A percentile compares a stretch with the other conserved stretches of the same genome.
phyloP scores from a whole-genome alignment of 2,888 invertebrate species.

The Agonopterix subpropinquella region DNA sequence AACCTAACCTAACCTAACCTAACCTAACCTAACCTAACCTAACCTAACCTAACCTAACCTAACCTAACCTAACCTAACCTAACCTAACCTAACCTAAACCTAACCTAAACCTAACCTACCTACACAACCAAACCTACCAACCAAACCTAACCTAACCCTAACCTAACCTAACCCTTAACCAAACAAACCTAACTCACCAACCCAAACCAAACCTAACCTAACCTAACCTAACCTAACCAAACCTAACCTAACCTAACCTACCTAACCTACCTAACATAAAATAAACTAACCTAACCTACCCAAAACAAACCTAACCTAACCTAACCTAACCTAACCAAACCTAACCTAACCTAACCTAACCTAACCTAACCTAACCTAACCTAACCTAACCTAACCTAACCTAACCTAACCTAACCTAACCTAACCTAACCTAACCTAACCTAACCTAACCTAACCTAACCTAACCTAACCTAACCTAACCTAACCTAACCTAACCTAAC shows the following conservation, averaged over 20 bases:
- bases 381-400: conserved; percentile 10
- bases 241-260: conserved; percentile 7
- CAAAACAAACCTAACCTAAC: conserved; percentile 4
- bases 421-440: conserved; percentile 11
- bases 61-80: too few species aligned
- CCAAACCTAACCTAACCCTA: too few species aligned
- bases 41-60: too few species aligned
- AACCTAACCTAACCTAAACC: too few species aligned
- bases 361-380: conserved; percentile 7
- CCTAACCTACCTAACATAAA: background rate
- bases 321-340: conserved; percentile 1
- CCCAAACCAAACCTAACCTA: conserved; percentile 3
- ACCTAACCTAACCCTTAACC: conserved; percentile 6
- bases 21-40: too few species aligned
- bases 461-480: conserved; percentile 8
- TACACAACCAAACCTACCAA: too few species aligned
- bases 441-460: conserved; percentile 7
- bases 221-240: conserved; percentile 12
- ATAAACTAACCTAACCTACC: background rate
- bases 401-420: conserved; percentile 7
- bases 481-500: conserved; percentile 11
- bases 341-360: conserved; percentile 1
- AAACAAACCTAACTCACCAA: conserved; percentile 10
- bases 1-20: too few species aligned
- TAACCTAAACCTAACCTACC: too few species aligned